Evolutionary conservation across 2,113 vertebrate species (phyloP), one percentile per base, ranked within the genome.

Genomic region (Prolemur simus): DNA sequence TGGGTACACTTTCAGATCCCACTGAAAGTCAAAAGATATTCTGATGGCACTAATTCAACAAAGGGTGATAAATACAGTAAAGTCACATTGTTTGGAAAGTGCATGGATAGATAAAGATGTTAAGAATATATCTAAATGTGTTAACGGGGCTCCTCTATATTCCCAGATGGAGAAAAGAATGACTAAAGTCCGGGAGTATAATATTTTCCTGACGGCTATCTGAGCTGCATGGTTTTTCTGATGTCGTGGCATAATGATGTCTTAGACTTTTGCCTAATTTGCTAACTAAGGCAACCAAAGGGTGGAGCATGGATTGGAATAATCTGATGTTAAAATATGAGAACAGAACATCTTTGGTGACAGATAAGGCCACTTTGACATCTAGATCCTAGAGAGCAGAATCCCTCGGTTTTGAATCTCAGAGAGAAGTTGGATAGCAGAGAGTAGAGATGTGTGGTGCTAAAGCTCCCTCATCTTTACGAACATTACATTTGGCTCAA

Each of bases 351-450:
- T 96, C 96, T 97, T 81, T 34, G 0, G 93, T 98, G 97, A 97
- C 97, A 95, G 96, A 97, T 97, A 87, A 95, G 97, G 80, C 94
- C 97, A 96, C 89, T 94, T 97, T 97, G 94, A 97, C 97, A 97
- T 91, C 2, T 0, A 98, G 97, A 97, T 96, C 96, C 98, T 97
- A 96, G 66, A 89, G 97, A 98, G 93, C 98, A 94, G 96, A 68
- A 94, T 92, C 93, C 97, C 88, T 96, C 86, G 94, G 96, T 97
- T 98, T 98, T 97, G 95, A 97, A 97, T 97, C 97, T 97, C 96
- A 93, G 97, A 96, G 54, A 82, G 94, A 98, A 98, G 97, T 91
- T 97, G 97, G n/a, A 45, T 49, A 15, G n/a, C 3, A 6, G 18
- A 63, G 49, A 98, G 97, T 88, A 95, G 69, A 93, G 87, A 96